These are phyloP conservation scores for Trissoscelio sp. DNA, from an alignment of 2,888 invertebrate genomes.

Conservation along the genomic window DNA sequence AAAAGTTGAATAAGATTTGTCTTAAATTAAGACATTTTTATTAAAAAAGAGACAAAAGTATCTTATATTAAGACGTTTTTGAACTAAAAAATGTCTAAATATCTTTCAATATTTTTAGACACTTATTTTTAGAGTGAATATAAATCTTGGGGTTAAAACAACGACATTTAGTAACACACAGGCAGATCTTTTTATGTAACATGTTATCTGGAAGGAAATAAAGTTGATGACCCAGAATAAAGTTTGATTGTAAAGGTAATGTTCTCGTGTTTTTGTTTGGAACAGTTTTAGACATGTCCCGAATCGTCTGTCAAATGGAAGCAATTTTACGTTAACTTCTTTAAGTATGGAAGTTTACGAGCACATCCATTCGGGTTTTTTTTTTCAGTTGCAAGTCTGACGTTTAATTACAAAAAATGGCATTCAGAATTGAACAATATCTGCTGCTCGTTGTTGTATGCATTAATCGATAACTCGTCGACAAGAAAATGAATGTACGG, in stretches of 20 bases:
- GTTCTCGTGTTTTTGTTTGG: slow-evolving; percentile 7
- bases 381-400: background rate
- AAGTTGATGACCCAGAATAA: slow-evolving; percentile 23
- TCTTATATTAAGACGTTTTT: too few species aligned
- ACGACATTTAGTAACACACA: background rate
- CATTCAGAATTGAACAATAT: slow-evolving; percentile 22
- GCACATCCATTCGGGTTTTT: background rate
- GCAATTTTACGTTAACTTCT: slow-evolving; percentile 14
- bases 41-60: background rate
- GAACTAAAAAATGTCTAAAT: too few species aligned
- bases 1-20: too few species aligned
- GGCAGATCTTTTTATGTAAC: background rate
- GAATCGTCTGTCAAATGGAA: slow-evolving; percentile 25
- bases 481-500: slow-evolving; percentile 18
- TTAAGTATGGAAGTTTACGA: background rate
- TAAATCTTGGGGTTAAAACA: slow-evolving; percentile 10
- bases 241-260: slow-evolving; percentile 15
- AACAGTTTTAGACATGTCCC: slow-evolving; percentile 1
- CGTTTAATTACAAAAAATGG: slow-evolving; percentile 39
- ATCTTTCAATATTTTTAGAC: too few species aligned
- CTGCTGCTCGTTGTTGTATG: slow-evolving; percentile 9
- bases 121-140: too few species aligned
- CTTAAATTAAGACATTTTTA: too few species aligned
- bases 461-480: slow-evolving; percentile 38
- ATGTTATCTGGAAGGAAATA: slow-evolving; percentile 18